These are phyloP conservation scores for Haplochromis burtoni DNA, from an alignment of 2,113 vertebrate species.

Conservation along the genomic window DNA sequence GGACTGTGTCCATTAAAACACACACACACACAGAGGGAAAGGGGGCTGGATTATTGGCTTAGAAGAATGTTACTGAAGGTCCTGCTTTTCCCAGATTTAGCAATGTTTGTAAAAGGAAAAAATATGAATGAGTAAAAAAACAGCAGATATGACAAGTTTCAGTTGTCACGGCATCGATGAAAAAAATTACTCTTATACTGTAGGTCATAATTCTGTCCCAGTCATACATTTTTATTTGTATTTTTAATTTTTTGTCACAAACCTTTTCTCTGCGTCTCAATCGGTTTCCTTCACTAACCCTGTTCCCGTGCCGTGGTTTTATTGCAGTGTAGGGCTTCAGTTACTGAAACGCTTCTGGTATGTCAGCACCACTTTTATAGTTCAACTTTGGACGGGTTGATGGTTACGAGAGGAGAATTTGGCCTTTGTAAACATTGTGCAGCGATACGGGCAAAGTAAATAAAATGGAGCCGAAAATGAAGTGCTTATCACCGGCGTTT, in stretches of 20 bases:
- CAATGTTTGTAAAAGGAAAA: neutral
- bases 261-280: neutral
- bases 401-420: neutral
- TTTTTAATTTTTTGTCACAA: neutral
- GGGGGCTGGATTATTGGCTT: neutral
- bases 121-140: neutral
- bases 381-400: neutral
- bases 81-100: neutral
- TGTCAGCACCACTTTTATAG: slow-evolving; percentile 1
- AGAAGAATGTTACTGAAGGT: neutral
- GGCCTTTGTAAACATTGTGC: slow-evolving; percentile 33
- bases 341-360: neutral
- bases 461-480: slow-evolving; percentile 7
- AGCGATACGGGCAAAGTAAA: slow-evolving; percentile 3
- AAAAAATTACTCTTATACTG: neutral
- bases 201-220: neutral
- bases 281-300: neutral
- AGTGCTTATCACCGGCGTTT: neutral
- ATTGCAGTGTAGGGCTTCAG: neutral
- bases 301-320: neutral
- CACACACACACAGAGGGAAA: neutral
- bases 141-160: neutral
- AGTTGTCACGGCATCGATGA: neutral
- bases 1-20: neutral
- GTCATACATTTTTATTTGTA: neutral